These are phyloP conservation scores for Oreochromis aureus DNA, from an alignment of 2,113 vertebrate genomes.

Conservation along the genomic window DNA sequence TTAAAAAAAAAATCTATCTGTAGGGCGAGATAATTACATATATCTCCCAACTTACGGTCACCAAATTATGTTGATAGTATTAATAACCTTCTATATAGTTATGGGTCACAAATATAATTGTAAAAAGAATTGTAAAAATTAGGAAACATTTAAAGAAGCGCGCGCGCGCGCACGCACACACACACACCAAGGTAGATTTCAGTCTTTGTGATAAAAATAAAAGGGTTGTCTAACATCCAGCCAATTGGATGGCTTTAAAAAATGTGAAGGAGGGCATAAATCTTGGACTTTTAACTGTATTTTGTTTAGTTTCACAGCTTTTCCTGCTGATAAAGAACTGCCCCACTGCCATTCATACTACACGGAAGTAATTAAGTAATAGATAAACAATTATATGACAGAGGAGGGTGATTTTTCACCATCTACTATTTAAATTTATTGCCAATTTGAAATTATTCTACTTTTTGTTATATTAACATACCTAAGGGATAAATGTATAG, in stretches of 20 bases:
- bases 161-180: too few species aligned
- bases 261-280: not conserved
- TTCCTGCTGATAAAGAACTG: not conserved
- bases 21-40: fast-evolving
- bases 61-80: not conserved
- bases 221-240: not conserved
- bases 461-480: fast-evolving
- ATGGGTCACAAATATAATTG: not conserved
- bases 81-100: not conserved
- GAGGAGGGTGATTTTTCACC: not conserved
- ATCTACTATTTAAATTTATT: not conserved
- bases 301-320: not conserved
- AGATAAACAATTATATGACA: not conserved
- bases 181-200: not conserved
- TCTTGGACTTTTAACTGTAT: not conserved
- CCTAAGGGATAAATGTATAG: not conserved
- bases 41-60: not conserved
- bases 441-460: not conserved
- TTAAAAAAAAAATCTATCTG: not conserved
- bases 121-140: not conserved
- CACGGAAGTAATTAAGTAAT: not conserved
- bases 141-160: not conserved
- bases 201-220: not conserved
- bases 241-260: not conserved
- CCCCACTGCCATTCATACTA: not conserved